A percentile compares a stretch with the other conserved stretches of the same genome.
Evolutionary conservation across 1,140 invertebrate genomes (phyloP).

Genomic region (Euglossa dilemma): DNA sequence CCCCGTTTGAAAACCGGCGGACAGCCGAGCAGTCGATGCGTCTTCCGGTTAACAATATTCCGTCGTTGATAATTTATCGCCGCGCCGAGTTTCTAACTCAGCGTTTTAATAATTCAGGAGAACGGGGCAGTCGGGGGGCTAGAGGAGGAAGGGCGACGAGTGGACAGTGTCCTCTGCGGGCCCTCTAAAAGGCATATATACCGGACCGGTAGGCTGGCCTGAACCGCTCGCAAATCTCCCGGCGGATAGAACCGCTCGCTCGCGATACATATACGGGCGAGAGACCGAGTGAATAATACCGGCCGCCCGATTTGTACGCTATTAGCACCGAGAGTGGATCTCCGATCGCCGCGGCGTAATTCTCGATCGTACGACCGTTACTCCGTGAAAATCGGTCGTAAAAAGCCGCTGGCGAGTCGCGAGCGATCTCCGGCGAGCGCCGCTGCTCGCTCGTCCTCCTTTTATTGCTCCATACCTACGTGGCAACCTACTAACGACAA

Average conservation of each 20-base stretch:
- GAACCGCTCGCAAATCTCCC: constrained; percentile 27
- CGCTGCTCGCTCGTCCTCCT: constrained; percentile 49
- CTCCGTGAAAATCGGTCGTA: constrained; percentile 76
- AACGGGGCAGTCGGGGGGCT: constrained; percentile 7
- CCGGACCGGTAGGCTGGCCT: constrained; percentile 12
- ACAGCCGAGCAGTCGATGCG: constrained; percentile 9
- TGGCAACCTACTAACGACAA: constrained; percentile 63
- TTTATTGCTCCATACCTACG: constrained; percentile 74
- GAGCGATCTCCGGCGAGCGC: not conserved
- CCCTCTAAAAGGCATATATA: constrained; percentile 42
- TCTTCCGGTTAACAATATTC: constrained; percentile 27
- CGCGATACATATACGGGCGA: constrained; percentile 66
- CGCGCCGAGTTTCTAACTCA: constrained; percentile 22
- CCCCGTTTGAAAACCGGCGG: constrained; percentile 26
- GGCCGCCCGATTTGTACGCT: constrained; percentile 76
- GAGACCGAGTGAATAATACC: constrained; percentile 69
- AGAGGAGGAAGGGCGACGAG: not conserved
- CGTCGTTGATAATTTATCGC: constrained; percentile 34
- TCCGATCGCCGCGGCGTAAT: constrained; percentile 74
- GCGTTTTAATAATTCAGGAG: constrained; percentile 58
- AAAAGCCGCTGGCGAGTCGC: constrained; percentile 68
- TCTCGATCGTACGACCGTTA: constrained; percentile 74
- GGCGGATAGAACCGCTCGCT: not conserved
- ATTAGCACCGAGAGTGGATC: constrained; percentile 75
- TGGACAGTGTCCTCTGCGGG: not conserved